Conservation (phyloP, 2,797 vertebrate species). For the Galagoides demidoff region DNA sequence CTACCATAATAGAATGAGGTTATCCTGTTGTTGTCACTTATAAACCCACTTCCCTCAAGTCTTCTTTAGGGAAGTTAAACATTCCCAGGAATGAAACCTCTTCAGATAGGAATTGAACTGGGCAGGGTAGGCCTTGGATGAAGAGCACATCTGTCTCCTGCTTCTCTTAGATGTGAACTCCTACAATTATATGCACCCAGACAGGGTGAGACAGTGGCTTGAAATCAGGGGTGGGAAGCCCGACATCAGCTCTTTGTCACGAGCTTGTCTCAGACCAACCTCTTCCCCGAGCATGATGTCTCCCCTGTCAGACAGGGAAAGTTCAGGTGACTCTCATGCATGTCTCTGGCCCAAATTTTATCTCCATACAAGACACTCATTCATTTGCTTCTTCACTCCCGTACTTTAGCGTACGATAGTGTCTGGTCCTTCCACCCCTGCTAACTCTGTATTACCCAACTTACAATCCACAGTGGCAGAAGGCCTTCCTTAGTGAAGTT, state of each 20-base stretch:
- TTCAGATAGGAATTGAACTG: neutral
- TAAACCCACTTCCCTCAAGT: neutral
- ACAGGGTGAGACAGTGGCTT: neutral
- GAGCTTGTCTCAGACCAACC: neutral
- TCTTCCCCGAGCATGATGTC: neutral
- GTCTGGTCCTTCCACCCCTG: neutral
- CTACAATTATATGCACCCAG: neutral
- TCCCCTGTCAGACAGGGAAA: accelerated
- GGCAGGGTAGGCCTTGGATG: neutral
- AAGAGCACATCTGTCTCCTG: neutral
- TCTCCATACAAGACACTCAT: neutral
- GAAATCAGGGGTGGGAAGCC: no score
- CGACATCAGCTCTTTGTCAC: neutral
- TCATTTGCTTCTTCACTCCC: neutral
- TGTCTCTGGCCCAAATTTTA: neutral
- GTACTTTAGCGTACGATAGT: neutral
- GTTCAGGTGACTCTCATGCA: neutral
- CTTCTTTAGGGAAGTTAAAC: neutral
- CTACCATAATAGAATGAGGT: neutral
- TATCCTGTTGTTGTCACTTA: neutral
- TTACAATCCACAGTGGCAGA: no score
- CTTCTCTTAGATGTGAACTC: neutral
- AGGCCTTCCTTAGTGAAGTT: neutral
- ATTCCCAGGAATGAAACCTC: neutral
- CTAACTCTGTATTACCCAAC: neutral